Evolutionary conservation across 2,888 invertebrate genomes (phyloP), one percentile per base, ranked within the genome.

Genomic region (Syrphus vitripennis): DNA sequence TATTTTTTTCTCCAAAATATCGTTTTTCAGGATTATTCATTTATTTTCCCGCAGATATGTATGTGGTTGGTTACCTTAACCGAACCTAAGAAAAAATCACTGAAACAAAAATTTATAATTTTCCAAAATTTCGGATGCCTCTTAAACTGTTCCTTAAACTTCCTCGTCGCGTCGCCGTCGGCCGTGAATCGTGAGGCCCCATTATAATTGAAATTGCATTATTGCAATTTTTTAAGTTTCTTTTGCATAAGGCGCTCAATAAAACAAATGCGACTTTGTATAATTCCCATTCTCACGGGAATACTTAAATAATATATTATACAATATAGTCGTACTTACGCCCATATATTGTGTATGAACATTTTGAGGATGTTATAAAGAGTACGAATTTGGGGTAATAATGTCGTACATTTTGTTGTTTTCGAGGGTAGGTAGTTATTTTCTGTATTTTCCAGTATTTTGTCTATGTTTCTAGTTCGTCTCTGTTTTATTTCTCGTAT

Each of bases 311-410:
- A 37, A 12, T 10, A 19, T 26, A n/a, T 19, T 24, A 63, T 40
- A 63, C 40, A 21, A 34, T 21, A 63, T 63, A 40, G 12, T 26
- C n/a, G 34, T 34, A 34, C 61, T 16, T 63, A 26, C 42, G n/a
- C 26, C 63, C 40, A 63, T 29, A n/a, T n/a, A n/a, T n/a, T n/a
- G n/a, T n/a, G n/a, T n/a, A 16, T 10, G n/a, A 45, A 65, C 48
- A 42, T 65, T 48, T 34, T 31, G 4, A 31, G 19, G n/a, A 50
- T 34, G 21, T 34, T 34, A n/a, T n/a, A 37, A 67, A 21, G 31
- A 50, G 45, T 55, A n/a, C 29, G 67, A 81, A 81, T 76, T 59
- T 55, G 61, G 72, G 71, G 77, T 81, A 80, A 81, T 76, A 65
- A 65, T 65, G 21, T 61, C 76, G 31, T 76, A 67, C 29, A 61